Evolutionary conservation across 92 coral and sea anemone species (phyloP), one percentile per base, ranked within the genome.

Genomic region (Epizoanthus rinbou): DNA sequence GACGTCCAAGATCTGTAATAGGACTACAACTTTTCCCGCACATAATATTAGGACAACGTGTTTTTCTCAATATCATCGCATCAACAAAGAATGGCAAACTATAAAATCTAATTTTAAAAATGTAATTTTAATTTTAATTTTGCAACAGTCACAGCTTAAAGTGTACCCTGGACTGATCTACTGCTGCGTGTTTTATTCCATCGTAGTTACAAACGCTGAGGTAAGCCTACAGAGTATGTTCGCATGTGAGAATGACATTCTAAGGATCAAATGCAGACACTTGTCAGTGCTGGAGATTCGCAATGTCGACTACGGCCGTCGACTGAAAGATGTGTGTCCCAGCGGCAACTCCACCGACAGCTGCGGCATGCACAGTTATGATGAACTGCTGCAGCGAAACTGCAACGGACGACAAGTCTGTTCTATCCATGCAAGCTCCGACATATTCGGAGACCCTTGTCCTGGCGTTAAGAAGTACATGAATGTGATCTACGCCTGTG

Each of bases 401-500:
- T 87, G 90, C 52, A 69, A 87, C 59, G 80, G 73, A 8, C 75
- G 59, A 25, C 76, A 58, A 18, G 64, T 74, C 13, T 87, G 90
- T 19, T 31, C 84, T 0, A 69, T 87, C 54, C 3, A 69, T 58
- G 87, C 83, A 39, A 66, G 73, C 31, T 58, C 67, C 8, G 75
- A 65, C 11, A n/a, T 82, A 16, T 80, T 85, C 21, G 90, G 86
- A 1, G 87, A 87, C 33, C 84, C 87, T 2, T 87, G 90, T 31
- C 90, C 90, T 2, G 72, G 79, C 0, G 74, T 87, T 6, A 16
- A 18, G 64, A 87, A 87, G 43, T 87, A 87, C 25, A 80, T 87
- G 63, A 81, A 68, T 69, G 90, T 87, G 24, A 87, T 87, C 19
- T 87, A 50, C 19, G 74, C 73, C 22, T 87, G 90, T 56, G 90